phyloP scores from a whole-genome alignment of 2,888 invertebrate species.

The Rhimphoctona megacephalus region DNA sequence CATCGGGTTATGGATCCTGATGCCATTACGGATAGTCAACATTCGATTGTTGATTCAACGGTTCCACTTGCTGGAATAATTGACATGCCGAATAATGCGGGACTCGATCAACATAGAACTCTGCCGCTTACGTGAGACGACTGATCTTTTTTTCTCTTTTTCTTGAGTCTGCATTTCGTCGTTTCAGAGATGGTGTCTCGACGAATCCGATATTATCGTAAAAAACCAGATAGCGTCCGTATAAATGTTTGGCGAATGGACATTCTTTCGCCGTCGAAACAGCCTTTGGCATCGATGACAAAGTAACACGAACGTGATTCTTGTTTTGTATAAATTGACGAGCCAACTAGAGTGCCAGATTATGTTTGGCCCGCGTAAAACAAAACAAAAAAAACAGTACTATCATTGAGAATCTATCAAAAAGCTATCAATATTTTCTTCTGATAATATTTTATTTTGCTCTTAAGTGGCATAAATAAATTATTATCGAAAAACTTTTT shows the following conservation, averaged over 20 bases:
- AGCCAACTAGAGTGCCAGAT: not conserved
- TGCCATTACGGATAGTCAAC: constrained; percentile 71
- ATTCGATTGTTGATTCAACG: constrained; percentile 66
- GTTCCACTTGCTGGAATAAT: constrained; percentile 71
- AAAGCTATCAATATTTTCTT: not conserved
- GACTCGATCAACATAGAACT: constrained; percentile 78
- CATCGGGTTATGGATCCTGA: constrained; percentile 74
- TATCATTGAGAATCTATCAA: not conserved
- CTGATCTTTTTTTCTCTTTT: not conserved
- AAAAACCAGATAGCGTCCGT: not conserved
- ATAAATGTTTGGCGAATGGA: not conserved
- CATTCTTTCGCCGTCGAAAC: not conserved
- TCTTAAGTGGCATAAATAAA: not conserved
- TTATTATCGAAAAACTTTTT: not conserved
- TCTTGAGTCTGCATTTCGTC: not conserved
- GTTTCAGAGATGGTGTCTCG: not conserved
- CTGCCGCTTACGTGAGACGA: constrained; percentile 77
- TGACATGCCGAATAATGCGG: constrained; percentile 22
- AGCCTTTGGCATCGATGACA: not conserved
- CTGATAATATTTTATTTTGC: not conserved
- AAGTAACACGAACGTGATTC: not conserved
- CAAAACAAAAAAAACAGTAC: not conserved
- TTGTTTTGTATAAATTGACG: not conserved
- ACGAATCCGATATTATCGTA: not conserved
- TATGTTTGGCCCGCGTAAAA: not conserved